Percentiles rank a stretch among this genome's conserved stretches.
These are phyloP conservation scores for Hippocampus zosterae DNA, from an alignment of 2,113 vertebrate species.

Conservation along the genomic window DNA sequence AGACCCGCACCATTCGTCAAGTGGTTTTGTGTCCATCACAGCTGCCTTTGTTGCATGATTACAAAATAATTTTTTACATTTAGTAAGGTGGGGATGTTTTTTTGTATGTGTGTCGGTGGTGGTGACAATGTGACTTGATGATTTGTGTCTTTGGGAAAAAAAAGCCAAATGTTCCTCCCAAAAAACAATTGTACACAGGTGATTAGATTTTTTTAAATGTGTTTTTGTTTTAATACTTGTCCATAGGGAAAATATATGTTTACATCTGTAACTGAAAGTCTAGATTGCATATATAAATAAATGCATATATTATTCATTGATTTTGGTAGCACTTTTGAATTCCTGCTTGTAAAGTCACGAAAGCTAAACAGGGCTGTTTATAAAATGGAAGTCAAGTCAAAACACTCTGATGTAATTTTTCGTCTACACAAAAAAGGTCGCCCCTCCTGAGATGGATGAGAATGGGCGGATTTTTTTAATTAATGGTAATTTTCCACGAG, in stretches of 20 bases:
- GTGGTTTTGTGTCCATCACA: conserved; percentile 53
- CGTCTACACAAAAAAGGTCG: no score
- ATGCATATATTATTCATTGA: conserved; percentile 68
- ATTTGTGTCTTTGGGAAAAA: conserved; percentile 50
- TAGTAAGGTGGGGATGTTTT: background rate
- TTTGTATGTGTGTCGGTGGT: conserved; percentile 53
- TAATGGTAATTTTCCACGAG: no score
- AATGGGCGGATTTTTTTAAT: no score
- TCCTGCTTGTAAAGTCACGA: no score
- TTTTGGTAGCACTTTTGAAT: conserved; percentile 10
- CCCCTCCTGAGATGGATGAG: no score
- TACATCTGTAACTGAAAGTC: conserved; percentile 74
- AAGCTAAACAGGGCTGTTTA: background rate
- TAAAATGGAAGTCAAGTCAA: no score
- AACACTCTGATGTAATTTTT: no score
- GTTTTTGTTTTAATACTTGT: conserved; percentile 56
- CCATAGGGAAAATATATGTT: conserved; percentile 68
- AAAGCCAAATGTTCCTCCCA: conserved; percentile 70
- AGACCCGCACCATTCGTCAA: conserved; percentile 45
- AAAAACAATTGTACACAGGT: conserved; percentile 54
- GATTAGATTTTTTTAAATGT: conserved; percentile 49
- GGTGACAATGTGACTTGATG: conserved; percentile 42
- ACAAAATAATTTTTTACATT: background rate
- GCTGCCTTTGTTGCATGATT: conserved; percentile 75
- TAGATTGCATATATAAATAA: conserved; percentile 77